These are phyloP conservation scores for Masticophis lateralis DNA, from an alignment of 2,797 vertebrate species.

Conservation along the genomic window DNA sequence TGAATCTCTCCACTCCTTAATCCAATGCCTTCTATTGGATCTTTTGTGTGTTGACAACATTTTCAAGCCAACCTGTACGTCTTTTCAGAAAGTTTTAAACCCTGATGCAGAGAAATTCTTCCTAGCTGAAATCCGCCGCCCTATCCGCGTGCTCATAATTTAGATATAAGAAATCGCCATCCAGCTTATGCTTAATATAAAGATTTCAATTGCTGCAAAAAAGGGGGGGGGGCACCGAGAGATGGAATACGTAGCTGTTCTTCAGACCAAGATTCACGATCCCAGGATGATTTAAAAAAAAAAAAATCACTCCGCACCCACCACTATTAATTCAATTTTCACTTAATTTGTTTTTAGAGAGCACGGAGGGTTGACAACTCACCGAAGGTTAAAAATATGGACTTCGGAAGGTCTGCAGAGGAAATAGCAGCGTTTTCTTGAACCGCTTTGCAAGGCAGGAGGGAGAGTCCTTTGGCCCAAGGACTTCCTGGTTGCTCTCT, in stretches of 20 bases:
- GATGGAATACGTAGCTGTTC: slow-evolving; percentile 48
- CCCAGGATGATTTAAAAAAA: slow-evolving; percentile 35
- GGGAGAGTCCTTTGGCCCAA: slow-evolving; percentile 39
- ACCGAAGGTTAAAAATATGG: slow-evolving; percentile 44
- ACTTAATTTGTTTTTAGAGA: slow-evolving; percentile 56
- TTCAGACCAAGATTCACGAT: slow-evolving; percentile 61
- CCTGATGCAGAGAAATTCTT: slow-evolving; percentile 17
- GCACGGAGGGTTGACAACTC: slow-evolving; percentile 48
- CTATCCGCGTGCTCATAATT: background rate
- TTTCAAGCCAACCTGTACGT: background rate
- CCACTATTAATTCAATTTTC: slow-evolving; percentile 62
- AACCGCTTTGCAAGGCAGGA: background rate
- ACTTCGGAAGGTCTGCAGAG: slow-evolving; percentile 33
- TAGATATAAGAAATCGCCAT: slow-evolving; percentile 46
- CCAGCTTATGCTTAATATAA: slow-evolving; percentile 58
- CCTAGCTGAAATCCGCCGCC: slow-evolving; percentile 34
- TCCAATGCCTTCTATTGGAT: too few species aligned
- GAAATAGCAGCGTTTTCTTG: slow-evolving; percentile 46
- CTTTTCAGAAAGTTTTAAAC: slow-evolving; percentile 35
- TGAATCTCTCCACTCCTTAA: too few species aligned
- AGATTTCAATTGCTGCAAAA: slow-evolving; percentile 41
- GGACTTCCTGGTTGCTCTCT: slow-evolving; percentile 28
- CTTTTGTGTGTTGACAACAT: too few species aligned
- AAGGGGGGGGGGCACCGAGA: slow-evolving; percentile 36
- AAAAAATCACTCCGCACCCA: too few species aligned